phyloP scores from a whole-genome alignment of 2,797 vertebrate genomes.

The Anisognathus igniventris region DNA sequence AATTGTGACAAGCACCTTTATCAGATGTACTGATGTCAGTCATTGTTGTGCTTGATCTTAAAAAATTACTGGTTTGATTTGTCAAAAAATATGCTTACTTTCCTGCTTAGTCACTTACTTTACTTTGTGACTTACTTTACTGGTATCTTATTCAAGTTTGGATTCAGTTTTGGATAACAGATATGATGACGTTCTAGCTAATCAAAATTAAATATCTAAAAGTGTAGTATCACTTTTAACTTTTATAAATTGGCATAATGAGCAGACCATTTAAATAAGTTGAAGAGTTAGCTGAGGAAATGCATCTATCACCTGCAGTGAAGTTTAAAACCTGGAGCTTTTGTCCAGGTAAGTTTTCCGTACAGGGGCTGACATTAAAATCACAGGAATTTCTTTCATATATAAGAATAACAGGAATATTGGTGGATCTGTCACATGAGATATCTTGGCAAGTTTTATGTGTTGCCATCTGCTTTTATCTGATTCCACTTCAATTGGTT shows the following conservation, averaged over 20 bases:
- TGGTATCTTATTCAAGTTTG: not conserved
- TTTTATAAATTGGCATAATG: not conserved
- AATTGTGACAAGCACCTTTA: not conserved
- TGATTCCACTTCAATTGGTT: not conserved
- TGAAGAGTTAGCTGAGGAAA: not conserved
- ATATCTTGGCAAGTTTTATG: not conserved
- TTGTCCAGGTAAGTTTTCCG: not conserved
- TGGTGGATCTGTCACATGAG: not conserved
- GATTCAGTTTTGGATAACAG: not conserved
- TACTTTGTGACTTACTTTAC: not conserved
- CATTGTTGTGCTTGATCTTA: not conserved
- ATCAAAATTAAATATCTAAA: not conserved
- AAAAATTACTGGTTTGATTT: not conserved
- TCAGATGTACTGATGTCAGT: not conserved
- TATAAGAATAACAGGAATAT: not conserved
- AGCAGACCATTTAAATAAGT: not conserved
- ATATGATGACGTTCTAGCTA: not conserved
- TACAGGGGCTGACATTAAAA: not conserved
- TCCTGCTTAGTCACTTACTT: not conserved
- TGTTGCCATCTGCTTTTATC: not conserved
- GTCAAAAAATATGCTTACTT: not conserved
- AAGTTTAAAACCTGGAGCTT: not conserved
- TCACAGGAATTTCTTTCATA: not conserved
- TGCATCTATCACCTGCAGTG: not conserved
- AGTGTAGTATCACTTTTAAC: not conserved